Evolutionary conservation across 2,888 invertebrate genomes (phyloP).

Genomic region (Dryobota labecula): DNA sequence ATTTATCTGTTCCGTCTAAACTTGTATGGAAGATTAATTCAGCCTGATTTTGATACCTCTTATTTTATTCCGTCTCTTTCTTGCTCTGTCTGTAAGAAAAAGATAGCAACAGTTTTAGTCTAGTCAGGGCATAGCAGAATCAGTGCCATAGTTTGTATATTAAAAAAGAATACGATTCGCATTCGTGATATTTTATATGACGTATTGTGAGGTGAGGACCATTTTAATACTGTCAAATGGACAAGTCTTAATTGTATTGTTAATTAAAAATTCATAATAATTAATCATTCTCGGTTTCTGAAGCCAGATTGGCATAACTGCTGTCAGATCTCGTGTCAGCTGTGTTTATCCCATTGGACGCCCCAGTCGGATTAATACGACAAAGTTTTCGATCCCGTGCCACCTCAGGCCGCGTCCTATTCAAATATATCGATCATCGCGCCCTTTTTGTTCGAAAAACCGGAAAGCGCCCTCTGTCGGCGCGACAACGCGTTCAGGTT

Average conservation of each 20-base stretch:
- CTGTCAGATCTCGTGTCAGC: background rate
- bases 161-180: constrained; percentile 10
- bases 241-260: background rate
- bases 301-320: background rate
- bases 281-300: background rate
- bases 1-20: background rate
- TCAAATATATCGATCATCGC: too few relatives aligned
- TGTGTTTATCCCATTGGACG: too few relatives aligned
- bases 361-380: too few relatives aligned
- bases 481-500: too few relatives aligned
- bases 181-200: constrained; percentile 16
- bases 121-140: background rate
- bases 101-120: background rate
- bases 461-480: too few relatives aligned
- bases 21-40: background rate
- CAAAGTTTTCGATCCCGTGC: too few relatives aligned
- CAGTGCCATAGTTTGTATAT: background rate
- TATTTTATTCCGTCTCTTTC: background rate
- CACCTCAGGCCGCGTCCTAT: too few relatives aligned
- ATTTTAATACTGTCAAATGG: background rate
- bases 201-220: constrained; percentile 1
- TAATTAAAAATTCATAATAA: background rate
- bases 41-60: background rate
- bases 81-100: background rate
- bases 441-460: too few relatives aligned